Evolutionary conservation across 2,888 invertebrate genomes (phyloP), one percentile per base, ranked within the genome.

Genomic region (Acanthococcus lagerstroemiae): DNA sequence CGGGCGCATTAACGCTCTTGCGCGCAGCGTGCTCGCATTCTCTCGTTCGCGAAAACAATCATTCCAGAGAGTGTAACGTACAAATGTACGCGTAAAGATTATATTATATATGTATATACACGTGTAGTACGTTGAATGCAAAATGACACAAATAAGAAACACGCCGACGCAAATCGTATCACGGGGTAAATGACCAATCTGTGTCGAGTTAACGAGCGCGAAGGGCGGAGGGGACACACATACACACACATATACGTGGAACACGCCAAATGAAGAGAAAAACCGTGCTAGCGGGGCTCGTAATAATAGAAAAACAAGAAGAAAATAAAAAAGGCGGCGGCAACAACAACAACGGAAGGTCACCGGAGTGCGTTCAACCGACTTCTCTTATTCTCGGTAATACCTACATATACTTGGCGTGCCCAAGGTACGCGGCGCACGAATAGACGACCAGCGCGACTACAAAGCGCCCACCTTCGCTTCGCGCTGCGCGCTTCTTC

Each of bases 321-420:
- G 7, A 37, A 37, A 37, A 37, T 9, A 37, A 37, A n/a, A n/a
- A n/a, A n/a, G n/a, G 37, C n/a, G 37, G 37, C 12, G n/a, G n/a
- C 37, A 37, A 37, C 37, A 48, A 21, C n/a, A 48, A 48, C 22
- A 45, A 17, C 24, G 22, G 63, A 63, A 63, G 63, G 63, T 63
- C 63, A 63, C 24, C 63, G 22, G 52, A 63, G 63, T 63, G 54
- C 63, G 52, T 63, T 63, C 63, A 63, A 63, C 63, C 63, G 63
- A 63, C 63, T 63, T 52, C 63, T 63, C 24, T 52, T n/a, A n/a
- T 37, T 37, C n/a, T 37, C 37, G 37, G 37, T 30, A 37, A 37
- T 15, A 37, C n/a, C n/a, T n/a, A n/a, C n/a, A n/a, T n/a, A n/a
- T n/a, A n/a, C n/a, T n/a, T n/a, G n/a, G n/a, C n/a, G n/a, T n/a